These are phyloP conservation scores for Thalpophila matura DNA, from an alignment of 2,888 invertebrate genomes.

Conservation along the genomic window DNA sequence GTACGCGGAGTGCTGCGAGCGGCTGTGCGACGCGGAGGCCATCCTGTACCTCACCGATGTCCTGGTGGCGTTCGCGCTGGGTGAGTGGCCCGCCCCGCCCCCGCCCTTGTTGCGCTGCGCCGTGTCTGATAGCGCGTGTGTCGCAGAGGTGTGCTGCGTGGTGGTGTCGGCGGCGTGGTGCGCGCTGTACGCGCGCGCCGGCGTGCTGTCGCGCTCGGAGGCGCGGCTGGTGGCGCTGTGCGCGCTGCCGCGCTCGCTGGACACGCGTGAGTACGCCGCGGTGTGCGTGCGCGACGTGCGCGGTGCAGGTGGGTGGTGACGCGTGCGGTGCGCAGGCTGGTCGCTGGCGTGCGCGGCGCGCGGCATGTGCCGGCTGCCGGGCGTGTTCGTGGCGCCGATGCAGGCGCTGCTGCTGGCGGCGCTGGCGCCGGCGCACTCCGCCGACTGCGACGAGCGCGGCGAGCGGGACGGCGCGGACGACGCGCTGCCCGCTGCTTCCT, in stretches of 20 bases:
- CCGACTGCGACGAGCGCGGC: neutral
- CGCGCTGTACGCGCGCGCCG: conserved; percentile 71
- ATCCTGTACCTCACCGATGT: conserved; percentile 66
- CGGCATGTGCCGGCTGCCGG: conserved; percentile 71
- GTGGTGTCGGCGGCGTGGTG: conserved; percentile 67
- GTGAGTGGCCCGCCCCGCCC: conserved; percentile 56
- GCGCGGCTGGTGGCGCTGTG: conserved; percentile 70
- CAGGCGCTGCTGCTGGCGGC: conserved; percentile 75
- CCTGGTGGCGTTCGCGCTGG: conserved; percentile 60
- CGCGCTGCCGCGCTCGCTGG: conserved; percentile 68
- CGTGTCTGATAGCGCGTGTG: too few relatives aligned
- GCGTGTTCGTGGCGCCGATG: conserved; percentile 71
- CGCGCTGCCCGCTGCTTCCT: neutral
- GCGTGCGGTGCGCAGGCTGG: conserved; percentile 33
- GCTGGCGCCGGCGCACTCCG: conserved; percentile 24
- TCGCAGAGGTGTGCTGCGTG: conserved; percentile 67
- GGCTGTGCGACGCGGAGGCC: conserved; percentile 75
- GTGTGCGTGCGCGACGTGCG: neutral
- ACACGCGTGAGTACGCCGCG: conserved; percentile 49
- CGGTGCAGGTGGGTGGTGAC: neutral
- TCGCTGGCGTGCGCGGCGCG: conserved; percentile 40
- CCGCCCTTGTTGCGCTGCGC: too few relatives aligned
- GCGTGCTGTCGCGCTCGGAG: conserved; percentile 66
- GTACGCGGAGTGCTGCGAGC: conserved; percentile 78
- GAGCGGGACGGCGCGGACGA: neutral